Conservation (phyloP, 2,797 vertebrate species). For the Rhyacichthys aspro region DNA sequence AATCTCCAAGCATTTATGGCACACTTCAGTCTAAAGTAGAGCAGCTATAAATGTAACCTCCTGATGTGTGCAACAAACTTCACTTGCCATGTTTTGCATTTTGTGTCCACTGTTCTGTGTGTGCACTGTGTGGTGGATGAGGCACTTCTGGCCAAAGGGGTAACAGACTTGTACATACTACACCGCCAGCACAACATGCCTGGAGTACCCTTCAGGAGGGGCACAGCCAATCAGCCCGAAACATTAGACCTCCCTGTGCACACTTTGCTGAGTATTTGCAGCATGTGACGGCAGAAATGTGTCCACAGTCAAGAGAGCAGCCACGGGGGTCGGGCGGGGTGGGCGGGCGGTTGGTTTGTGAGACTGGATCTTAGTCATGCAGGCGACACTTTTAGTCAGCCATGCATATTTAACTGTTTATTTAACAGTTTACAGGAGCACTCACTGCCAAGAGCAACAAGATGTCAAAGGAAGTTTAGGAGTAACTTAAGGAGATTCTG, state of each 20-base stretch:
- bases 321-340: slow-evolving; percentile 4
- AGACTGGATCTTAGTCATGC: slow-evolving; percentile 16
- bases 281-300: slow-evolving; percentile 52
- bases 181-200: slow-evolving; percentile 45
- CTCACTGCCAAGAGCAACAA: neutral
- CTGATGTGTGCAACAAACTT: slow-evolving; percentile 14
- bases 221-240: slow-evolving; percentile 58
- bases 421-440: neutral
- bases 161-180: slow-evolving; percentile 36
- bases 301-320: slow-evolving; percentile 21
- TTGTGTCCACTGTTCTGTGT: slow-evolving; percentile 4
- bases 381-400: slow-evolving; percentile 5
- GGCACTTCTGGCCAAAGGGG: slow-evolving; percentile 28
- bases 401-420: slow-evolving; percentile 11
- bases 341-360: slow-evolving; percentile 4
- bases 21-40: slow-evolving; percentile 13
- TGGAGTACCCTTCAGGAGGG: slow-evolving; percentile 44
- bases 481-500: neutral
- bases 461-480: neutral
- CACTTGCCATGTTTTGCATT: slow-evolving; percentile 8
- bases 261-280: slow-evolving; percentile 51
- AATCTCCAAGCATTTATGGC: slow-evolving; percentile 21
- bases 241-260: slow-evolving; percentile 56
- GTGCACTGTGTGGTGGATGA: slow-evolving; percentile 18
- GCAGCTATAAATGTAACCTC: neutral